These are phyloP conservation scores for Ips nitidus DNA, from an alignment of 1,140 invertebrate species.

Conservation along the genomic window DNA sequence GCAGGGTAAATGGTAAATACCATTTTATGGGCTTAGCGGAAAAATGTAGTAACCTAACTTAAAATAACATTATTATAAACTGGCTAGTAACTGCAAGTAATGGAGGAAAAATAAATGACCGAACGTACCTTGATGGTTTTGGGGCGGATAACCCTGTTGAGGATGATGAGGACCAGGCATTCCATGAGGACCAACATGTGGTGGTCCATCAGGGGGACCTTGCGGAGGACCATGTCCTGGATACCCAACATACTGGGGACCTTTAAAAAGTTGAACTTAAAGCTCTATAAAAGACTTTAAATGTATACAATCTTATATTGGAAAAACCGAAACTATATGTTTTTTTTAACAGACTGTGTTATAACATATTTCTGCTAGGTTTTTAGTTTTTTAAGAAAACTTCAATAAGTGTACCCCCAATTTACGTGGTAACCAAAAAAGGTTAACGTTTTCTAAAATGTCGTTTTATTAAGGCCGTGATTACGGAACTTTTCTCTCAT, in stretches of 20 bases:
- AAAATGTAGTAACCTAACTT: too few relatives aligned
- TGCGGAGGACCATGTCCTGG: slow-evolving; percentile 18
- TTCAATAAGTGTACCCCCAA: too few relatives aligned
- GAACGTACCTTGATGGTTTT: slow-evolving; percentile 21
- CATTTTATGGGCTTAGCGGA: too few relatives aligned
- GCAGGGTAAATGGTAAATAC: too few relatives aligned
- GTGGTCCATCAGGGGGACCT: slow-evolving; percentile 13
- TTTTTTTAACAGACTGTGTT: background rate
- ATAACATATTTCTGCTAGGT: too few relatives aligned
- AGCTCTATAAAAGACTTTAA: background rate
- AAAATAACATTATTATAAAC: too few relatives aligned
- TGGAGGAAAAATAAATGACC: background rate
- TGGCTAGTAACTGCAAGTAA: too few relatives aligned
- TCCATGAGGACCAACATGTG: slow-evolving; percentile 14
- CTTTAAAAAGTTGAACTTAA: background rate
- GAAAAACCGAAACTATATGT: background rate
- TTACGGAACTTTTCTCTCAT: too few relatives aligned
- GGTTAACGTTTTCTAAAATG: too few relatives aligned
- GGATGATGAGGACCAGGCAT: slow-evolving; percentile 18
- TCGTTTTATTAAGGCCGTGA: too few relatives aligned
- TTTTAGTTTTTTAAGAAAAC: too few relatives aligned
- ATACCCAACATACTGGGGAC: slow-evolving; percentile 29
- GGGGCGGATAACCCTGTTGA: slow-evolving; percentile 21
- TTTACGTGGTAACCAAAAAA: too few relatives aligned
- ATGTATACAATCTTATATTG: background rate